A percentile compares a stretch with the other conserved stretches of the same genome.
phyloP scores from a whole-genome alignment of 2,888 invertebrate genomes.

The Caradrina clavipalpis region DNA sequence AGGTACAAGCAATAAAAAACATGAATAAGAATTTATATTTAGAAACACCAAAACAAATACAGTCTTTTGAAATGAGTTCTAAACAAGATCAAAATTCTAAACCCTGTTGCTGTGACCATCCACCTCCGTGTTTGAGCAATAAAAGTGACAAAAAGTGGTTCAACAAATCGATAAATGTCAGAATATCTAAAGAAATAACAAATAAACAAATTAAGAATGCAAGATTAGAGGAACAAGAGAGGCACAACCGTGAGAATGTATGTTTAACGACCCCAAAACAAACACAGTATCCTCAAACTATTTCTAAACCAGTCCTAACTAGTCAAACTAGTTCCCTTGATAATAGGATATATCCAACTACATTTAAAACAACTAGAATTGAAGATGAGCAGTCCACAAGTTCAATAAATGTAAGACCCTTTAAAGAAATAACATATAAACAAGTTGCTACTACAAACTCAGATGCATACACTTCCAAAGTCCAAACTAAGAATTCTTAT shows the following conservation, averaged over 20 bases:
- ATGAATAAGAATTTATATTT: too few species aligned
- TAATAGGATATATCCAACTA: background rate
- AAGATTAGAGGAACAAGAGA: background rate
- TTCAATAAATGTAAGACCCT: background rate
- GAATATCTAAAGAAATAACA: background rate
- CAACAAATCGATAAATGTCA: background rate
- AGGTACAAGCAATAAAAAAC: too few species aligned
- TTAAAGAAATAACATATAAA: background rate
- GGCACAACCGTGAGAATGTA: too few species aligned
- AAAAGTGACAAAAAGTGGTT: background rate
- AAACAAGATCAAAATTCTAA: too few species aligned
- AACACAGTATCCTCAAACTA: background rate
- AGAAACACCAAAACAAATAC: too few species aligned
- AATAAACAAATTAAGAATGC: background rate
- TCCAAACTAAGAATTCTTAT: too few species aligned
- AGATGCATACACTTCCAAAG: too few species aligned
- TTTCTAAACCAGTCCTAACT: background rate
- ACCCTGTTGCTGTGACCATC: too few species aligned
- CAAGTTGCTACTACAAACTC: too few species aligned
- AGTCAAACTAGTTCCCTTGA: too few species aligned
- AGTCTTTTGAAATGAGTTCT: too few species aligned
- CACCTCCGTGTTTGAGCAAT: background rate
- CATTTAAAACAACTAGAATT: background rate
- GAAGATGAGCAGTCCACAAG: background rate
- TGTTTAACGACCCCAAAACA: background rate